Base-by-base conservation (phyloP, 2,113 vertebrate species). In the Tychaedon coryphoeus region DNA sequence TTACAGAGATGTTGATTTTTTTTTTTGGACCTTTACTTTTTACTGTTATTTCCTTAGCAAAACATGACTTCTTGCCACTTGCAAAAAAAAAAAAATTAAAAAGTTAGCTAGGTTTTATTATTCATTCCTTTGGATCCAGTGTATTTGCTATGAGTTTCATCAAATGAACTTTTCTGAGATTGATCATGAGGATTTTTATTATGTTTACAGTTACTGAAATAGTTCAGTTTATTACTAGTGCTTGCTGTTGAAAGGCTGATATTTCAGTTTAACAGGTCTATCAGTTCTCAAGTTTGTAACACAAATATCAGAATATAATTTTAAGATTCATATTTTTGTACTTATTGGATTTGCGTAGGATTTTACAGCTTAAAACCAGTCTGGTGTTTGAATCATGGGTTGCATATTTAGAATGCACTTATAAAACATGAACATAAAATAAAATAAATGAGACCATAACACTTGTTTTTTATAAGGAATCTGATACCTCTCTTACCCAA, bases 261-360 rank as follows among this genome's bases (percentile, higher is more conserved):
- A 93, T 93, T 94, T 95, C 86, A 96, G 57, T 91, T 92, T 93
- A 95, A 92, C 77, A 75, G 53, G 40, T 86, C 89, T 88, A 89
- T 95, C 80, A 42, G 48, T 89, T 92, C 73, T 90, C 45, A 89
- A 91, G 62, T 77, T 78, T 36, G 31, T 23, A 91, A 72, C 38
- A 75, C 80, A 91, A 72, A 67, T 67, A 91, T 45, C 48, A 79
- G 47, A 67, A 81, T 7, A 72, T 25, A 78, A 87, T 65, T 78
- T 91, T 78, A 81, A 81, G 31, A 91, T 29, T 75, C 57, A 78
- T 82, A 65, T 89, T 92, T 92, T 87, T 29, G 19, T 71, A 87
- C 79, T 92, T 93, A 74, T 1, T 93, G 56, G 19, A 45, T 92
- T 74, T 69, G 53, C 8, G 0, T 67, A 71, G 18, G 25, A 92